These are phyloP conservation scores for Dryobotodes eremita DNA, from an alignment of 2,888 invertebrate genomes.

Conservation along the genomic window DNA sequence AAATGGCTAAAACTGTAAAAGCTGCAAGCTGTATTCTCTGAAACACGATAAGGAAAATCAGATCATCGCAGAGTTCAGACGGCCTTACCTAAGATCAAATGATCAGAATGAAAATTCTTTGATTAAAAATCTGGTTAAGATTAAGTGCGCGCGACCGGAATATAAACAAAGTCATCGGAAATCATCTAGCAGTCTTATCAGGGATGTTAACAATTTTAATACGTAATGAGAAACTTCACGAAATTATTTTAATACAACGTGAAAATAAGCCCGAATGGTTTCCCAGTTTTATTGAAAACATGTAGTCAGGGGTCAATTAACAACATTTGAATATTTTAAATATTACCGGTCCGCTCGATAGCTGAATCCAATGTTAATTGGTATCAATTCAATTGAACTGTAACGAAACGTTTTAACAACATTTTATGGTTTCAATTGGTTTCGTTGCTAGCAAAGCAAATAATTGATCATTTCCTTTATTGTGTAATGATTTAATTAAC, in stretches of 20 bases:
- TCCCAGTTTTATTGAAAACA: conserved; percentile 9
- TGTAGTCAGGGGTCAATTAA: conserved; percentile 24
- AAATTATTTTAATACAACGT: not conserved
- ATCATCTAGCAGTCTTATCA: too few species aligned
- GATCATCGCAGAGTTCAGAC: too few species aligned
- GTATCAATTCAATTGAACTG: conserved; percentile 27
- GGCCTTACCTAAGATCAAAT: too few species aligned
- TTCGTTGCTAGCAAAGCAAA: conserved; percentile 4
- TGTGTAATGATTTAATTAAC: conserved; percentile 17
- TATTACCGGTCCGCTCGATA: conserved; percentile 10
- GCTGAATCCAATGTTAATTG: conserved; percentile 23
- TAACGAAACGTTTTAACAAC: conserved; percentile 11
- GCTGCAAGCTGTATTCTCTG: not conserved
- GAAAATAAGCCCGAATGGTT: conserved; percentile 18
- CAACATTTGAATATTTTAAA: conserved; percentile 31
- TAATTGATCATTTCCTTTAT: conserved; percentile 9
- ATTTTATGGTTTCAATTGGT: conserved; percentile 15
- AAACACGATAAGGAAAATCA: too few species aligned
- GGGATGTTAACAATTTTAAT: too few species aligned
- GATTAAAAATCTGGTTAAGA: too few species aligned
- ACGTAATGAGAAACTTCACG: too few species aligned
- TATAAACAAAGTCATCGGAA: too few species aligned
- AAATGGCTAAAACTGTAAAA: not conserved
- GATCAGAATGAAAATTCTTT: too few species aligned
- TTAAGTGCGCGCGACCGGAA: too few species aligned